Evolutionary conservation across 2,113 vertebrate genomes (phyloP).

Genomic region (Pongo pygmaeus): DNA sequence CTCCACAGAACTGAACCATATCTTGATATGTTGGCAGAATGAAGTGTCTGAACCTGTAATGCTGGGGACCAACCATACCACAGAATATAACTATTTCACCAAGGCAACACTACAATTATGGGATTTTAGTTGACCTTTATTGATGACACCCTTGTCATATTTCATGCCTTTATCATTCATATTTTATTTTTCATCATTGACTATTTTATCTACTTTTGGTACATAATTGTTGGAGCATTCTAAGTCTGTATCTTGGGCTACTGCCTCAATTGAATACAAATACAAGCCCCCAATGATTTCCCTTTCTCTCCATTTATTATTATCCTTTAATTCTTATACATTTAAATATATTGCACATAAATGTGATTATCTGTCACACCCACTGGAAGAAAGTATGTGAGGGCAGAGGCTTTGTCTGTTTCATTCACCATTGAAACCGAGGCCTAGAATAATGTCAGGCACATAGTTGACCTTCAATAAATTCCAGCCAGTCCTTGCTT

Average conservation of each 20-base stretch:
- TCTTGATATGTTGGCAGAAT: background rate
- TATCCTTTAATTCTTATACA: background rate
- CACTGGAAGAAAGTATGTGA: background rate
- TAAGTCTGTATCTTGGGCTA: background rate
- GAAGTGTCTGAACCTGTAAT: background rate
- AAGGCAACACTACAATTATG: background rate
- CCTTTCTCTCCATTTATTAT: background rate
- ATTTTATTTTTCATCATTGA: background rate
- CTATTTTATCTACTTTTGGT: background rate
- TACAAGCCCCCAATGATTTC: background rate
- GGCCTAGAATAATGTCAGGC: background rate
- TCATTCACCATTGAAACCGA: background rate
- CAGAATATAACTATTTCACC: background rate
- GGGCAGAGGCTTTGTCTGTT: background rate
- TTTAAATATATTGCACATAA: background rate
- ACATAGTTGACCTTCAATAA: background rate
- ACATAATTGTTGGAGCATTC: background rate
- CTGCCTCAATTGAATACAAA: background rate
- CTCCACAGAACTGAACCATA: background rate
- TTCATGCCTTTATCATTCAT: background rate
- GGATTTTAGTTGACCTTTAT: background rate
- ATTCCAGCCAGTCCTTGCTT: background rate
- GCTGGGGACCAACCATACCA: background rate
- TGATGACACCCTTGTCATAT: background rate
- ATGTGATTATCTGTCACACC: background rate